Percentiles rank a stretch among this genome's conserved stretches.
phyloP scores from a whole-genome alignment of 2,113 vertebrate species.

The Leucopsar rothschildi region DNA sequence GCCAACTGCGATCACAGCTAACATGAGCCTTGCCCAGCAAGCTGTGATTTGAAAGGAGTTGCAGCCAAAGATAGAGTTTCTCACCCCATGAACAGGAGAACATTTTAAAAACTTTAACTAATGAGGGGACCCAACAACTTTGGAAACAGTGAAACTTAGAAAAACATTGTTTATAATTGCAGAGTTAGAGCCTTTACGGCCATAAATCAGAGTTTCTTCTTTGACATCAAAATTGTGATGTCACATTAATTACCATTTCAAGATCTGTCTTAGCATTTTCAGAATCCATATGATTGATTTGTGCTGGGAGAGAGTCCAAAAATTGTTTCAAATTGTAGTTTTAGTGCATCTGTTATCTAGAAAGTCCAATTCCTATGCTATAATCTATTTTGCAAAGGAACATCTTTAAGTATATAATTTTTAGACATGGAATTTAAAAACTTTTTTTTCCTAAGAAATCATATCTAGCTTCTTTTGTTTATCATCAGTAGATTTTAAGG shows the following conservation, averaged over 20 bases:
- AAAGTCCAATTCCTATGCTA: constrained; percentile 18
- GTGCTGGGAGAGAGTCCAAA: constrained; percentile 38
- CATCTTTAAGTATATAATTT: background rate
- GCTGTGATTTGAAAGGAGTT: constrained; percentile 50
- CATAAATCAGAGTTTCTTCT: background rate
- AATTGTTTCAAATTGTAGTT: constrained; percentile 4
- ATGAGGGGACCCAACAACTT: background rate
- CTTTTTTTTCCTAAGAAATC: background rate
- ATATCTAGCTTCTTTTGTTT: background rate
- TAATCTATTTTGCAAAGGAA: constrained; percentile 3
- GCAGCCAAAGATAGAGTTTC: constrained; percentile 58
- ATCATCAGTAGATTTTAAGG: background rate
- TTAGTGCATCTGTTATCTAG: constrained; percentile 33
- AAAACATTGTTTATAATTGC: background rate
- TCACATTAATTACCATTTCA: constrained; percentile 44
- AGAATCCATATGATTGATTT: constrained; percentile 34
- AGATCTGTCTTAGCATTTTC: constrained; percentile 15
- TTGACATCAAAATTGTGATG: background rate
- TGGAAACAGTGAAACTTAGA: background rate
- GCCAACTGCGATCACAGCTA: constrained; percentile 64
- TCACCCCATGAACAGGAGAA: constrained; percentile 25
- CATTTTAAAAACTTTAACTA: constrained; percentile 24
- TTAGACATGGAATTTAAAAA: background rate
- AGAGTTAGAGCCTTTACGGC: background rate
- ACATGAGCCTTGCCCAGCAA: constrained; percentile 51